Conservation (phyloP, 2,888 invertebrate genomes). For the Altica lythri region DNA sequence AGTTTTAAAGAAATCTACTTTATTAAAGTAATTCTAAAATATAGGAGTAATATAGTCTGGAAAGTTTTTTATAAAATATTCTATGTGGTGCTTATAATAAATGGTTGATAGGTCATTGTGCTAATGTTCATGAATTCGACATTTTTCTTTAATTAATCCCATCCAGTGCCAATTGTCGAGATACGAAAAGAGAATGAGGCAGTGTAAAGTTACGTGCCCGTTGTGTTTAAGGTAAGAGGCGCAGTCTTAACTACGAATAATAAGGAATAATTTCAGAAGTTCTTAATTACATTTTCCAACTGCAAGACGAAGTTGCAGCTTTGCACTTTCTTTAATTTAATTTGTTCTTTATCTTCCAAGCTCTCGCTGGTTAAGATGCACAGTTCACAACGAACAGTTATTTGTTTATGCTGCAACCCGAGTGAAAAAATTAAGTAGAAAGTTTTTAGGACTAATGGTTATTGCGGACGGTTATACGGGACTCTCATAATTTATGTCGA, state of each 20-base stretch:
- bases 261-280: slow-evolving; percentile 31
- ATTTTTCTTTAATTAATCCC: slow-evolving; percentile 25
- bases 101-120: too few species aligned
- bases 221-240: slow-evolving; percentile 18
- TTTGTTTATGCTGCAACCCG: slow-evolving; percentile 10
- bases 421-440: not conserved
- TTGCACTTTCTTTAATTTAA: slow-evolving; percentile 28
- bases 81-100: too few species aligned
- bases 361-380: not conserved
- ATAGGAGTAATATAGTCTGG: too few species aligned
- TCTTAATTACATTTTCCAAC: slow-evolving; percentile 29
- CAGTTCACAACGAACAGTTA: not conserved
- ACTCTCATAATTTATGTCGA: not conserved
- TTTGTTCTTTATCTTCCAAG: slow-evolving; percentile 17
- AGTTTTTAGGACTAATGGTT: slow-evolving; percentile 1
- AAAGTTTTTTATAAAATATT: too few species aligned
- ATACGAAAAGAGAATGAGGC: not conserved
- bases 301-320: slow-evolving; percentile 23
- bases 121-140: slow-evolving; percentile 17
- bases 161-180: slow-evolving; percentile 16
- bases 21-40: too few species aligned
- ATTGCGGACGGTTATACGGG: slow-evolving; percentile 1
- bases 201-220: slow-evolving; percentile 20
- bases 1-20: too few species aligned
- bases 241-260: slow-evolving; percentile 24